Evolutionary conservation across 2,113 vertebrate genomes (phyloP).

Genomic region (Lethenteron reissneri): DNA sequence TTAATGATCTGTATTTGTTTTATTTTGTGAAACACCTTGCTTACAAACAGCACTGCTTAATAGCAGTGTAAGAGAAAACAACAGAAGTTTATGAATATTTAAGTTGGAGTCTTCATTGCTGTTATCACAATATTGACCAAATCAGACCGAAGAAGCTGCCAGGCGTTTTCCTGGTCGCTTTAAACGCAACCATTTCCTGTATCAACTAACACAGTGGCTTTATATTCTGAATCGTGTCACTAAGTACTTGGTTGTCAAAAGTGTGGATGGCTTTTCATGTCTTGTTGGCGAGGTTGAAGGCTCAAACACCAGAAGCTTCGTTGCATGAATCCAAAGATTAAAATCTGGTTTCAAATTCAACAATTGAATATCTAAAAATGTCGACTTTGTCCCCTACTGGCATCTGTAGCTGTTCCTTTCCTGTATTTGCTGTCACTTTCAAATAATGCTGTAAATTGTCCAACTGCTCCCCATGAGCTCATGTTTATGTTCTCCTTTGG

Average conservation of each 20-base stretch:
- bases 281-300: not conserved
- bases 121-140: conserved; percentile 1
- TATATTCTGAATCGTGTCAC: not conserved
- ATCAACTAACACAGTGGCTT: not conserved
- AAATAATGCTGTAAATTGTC: not conserved
- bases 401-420: not conserved
- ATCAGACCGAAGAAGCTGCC: conserved; percentile 1
- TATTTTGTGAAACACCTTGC: not conserved
- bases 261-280: not conserved
- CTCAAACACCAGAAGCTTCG: not conserved
- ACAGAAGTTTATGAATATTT: not conserved
- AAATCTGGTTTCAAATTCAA: conserved; percentile 5
- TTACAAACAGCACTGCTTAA: conserved; percentile 3
- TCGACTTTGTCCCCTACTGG: not conserved
- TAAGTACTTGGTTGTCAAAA: conserved; percentile 2
- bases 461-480: not conserved
- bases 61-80: not conserved
- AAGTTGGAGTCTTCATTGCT: not conserved
- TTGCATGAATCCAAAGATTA: not conserved
- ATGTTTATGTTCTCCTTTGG: not conserved
- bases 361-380: not conserved
- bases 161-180: not conserved
- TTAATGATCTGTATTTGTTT: no score
- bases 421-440: not conserved
- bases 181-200: conserved; percentile 1